Evolutionary conservation across 1,140 invertebrate genomes (phyloP), one percentile per base, ranked within the genome.

Genomic region (Dendrolimus kikuchii): DNA sequence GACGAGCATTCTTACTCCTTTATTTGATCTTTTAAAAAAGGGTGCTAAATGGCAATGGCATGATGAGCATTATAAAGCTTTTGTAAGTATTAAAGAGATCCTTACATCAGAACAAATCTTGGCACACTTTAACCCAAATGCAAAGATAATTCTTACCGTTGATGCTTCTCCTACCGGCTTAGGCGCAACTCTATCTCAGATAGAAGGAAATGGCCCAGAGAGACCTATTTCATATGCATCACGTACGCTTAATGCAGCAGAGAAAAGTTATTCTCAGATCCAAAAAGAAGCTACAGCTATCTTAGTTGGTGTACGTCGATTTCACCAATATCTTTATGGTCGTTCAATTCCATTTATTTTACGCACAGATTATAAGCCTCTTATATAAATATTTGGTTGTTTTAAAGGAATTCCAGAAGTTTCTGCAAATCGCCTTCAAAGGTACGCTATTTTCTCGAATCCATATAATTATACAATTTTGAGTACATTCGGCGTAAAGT

Each of bases 61-160:
- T n/a, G n/a, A n/a, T n/a, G n/a, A n/a, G n/a, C n/a, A n/a, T n/a
- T n/a, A n/a, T n/a, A n/a, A n/a, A n/a, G n/a, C n/a, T n/a, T n/a
- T n/a, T n/a, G n/a, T n/a, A n/a, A 52, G 40, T 23, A 68, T 74
- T 40, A 76, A 78, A 64, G 43, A 58, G 23, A 49, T 43, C 41
- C 51, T 81, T 8, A 49, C 70, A 54, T 72, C 69, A 0, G 62
- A 71, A 38, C 48, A 55, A 5, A 50, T 66, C 3, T 57, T 89
- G n/a, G 64, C 65, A 5, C 86, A 83, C 57, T 86, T 74, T 55
- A 60, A 89, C 45, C 72, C 74, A 10, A 60, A 63, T 5, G 59
- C 70, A 40, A 73, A 72, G 49, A 6, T 87, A 8, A 54, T 75
- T 64, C 38, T 60, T 61, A 49, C 67, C 40, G 56, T 66, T 37